Evolutionary conservation across 2,797 vertebrate species (phyloP).

Genomic region (Danio aesculapii): DNA sequence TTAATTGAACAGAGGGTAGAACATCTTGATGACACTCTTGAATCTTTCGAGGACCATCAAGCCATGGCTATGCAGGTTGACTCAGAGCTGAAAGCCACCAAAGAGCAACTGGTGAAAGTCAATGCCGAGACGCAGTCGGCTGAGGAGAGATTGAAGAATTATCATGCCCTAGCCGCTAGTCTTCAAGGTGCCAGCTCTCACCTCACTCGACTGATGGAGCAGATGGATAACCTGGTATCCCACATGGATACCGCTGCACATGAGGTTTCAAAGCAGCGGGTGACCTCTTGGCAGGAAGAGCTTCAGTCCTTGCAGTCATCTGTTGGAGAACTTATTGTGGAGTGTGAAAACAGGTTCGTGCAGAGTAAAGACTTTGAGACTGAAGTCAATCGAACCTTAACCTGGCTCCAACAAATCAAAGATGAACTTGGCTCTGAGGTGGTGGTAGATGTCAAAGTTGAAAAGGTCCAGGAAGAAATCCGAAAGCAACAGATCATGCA

Average conservation of each 20-base stretch:
- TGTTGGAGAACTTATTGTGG: constrained; percentile 84
- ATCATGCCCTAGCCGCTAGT: constrained; percentile 89
- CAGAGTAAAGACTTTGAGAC: constrained; percentile 97
- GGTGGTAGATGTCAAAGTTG: constrained; percentile 86
- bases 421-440: constrained; percentile 84
- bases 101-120: constrained; percentile 81
- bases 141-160: constrained; percentile 93
- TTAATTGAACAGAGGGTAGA: constrained; percentile 81
- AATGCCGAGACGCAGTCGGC: constrained; percentile 91
- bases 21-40: constrained; percentile 80
- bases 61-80: constrained; percentile 79
- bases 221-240: constrained; percentile 87
- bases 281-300: constrained; percentile 90
- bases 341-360: constrained; percentile 93
- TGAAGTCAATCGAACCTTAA: constrained; percentile 88
- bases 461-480: constrained; percentile 95
- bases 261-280: constrained; percentile 82
- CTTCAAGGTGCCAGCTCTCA: constrained; percentile 88
- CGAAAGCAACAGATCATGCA: constrained; percentile 95
- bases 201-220: constrained; percentile 86
- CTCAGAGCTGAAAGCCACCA: constrained; percentile 79
- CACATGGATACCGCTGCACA: constrained; percentile 85
- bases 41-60: constrained; percentile 81
- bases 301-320: constrained; percentile 85
- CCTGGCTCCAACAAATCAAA: constrained; percentile 90